These are phyloP conservation scores for Pheosia tremula DNA, from an alignment of 2,888 invertebrate species.

Conservation along the genomic window DNA sequence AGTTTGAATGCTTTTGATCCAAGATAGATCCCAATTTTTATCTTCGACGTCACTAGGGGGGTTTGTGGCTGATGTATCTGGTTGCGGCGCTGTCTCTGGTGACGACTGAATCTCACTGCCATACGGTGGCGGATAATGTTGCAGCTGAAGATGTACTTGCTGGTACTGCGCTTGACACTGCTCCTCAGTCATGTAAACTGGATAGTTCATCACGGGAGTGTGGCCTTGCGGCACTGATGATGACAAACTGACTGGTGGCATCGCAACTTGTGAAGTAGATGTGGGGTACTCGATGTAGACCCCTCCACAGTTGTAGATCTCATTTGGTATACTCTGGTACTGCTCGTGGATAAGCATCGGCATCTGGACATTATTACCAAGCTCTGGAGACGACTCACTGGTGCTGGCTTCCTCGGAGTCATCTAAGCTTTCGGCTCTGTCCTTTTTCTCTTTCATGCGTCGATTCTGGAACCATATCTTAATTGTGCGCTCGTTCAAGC, in stretches of 20 bases:
- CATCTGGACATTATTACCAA: slow-evolving; percentile 28
- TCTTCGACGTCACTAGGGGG: slow-evolving; percentile 34
- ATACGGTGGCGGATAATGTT: slow-evolving; percentile 40
- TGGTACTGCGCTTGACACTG: slow-evolving; percentile 40
- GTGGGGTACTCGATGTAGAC: slow-evolving; percentile 50
- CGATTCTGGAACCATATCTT: slow-evolving; percentile 95
- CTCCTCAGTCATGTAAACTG: slow-evolving; percentile 36
- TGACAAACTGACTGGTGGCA: slow-evolving; percentile 18
- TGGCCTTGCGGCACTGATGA: slow-evolving; percentile 24
- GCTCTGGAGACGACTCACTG: slow-evolving; percentile 51
- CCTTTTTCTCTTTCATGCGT: slow-evolving; percentile 90
- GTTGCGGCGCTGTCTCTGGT: slow-evolving; percentile 23
- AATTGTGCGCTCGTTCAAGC: slow-evolving; percentile 75
- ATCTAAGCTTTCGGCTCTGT: slow-evolving; percentile 63
- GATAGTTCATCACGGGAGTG: slow-evolving; percentile 31
- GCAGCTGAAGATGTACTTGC: slow-evolving; percentile 38
- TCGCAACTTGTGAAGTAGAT: slow-evolving; percentile 31
- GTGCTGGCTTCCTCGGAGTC: slow-evolving; percentile 57
- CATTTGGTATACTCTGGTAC: slow-evolving; percentile 35
- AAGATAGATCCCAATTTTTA: slow-evolving; percentile 62
- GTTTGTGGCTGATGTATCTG: slow-evolving; percentile 24
- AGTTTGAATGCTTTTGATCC: slow-evolving; percentile 56
- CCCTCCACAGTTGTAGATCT: slow-evolving; percentile 40
- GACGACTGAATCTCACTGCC: slow-evolving; percentile 31
- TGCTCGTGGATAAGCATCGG: slow-evolving; percentile 45